Evolutionary conservation across 2,888 invertebrate species (phyloP).

Genomic region (Chaetogeoica ovagalla): DNA sequence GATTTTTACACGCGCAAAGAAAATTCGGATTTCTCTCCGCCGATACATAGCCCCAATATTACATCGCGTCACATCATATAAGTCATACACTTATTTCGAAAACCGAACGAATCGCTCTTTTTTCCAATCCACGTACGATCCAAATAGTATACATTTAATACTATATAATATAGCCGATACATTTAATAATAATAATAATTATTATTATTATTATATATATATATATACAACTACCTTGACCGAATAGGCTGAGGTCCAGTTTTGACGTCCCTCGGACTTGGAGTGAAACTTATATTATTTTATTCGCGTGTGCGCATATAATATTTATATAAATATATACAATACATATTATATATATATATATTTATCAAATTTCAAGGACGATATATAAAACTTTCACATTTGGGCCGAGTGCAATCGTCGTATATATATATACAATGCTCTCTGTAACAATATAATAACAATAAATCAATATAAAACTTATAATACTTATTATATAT

Average conservation of each 20-base stretch:
- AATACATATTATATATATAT: background rate
- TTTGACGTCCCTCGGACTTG: slow-evolving; percentile 48
- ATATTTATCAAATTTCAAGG: slow-evolving; percentile 47
- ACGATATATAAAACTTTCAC: slow-evolving; percentile 44
- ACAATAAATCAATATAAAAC: too few relatives aligned
- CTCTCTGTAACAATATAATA: too few relatives aligned
- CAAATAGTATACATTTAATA: slow-evolving; percentile 10
- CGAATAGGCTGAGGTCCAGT: slow-evolving; percentile 53
- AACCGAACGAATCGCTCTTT: background rate
- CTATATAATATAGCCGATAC: too few relatives aligned
- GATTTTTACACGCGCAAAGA: too few relatives aligned
- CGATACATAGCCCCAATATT: too few relatives aligned
- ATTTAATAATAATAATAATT: background rate
- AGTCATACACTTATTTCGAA: background rate
- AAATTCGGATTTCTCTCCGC: too few relatives aligned
- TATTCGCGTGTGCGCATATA: background rate
- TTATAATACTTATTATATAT: too few relatives aligned
- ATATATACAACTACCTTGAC: slow-evolving; percentile 45
- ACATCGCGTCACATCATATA: too few relatives aligned
- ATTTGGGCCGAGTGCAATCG: slow-evolving; percentile 23
- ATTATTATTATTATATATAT: too few relatives aligned
- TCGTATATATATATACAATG: too few relatives aligned
- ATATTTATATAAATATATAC: too few relatives aligned
- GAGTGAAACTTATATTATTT: slow-evolving; percentile 43
- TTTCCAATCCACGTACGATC: slow-evolving; percentile 11